Evolutionary conservation across 2,797 vertebrate species (phyloP).

Genomic region (Loris lydekkerianus): DNA sequence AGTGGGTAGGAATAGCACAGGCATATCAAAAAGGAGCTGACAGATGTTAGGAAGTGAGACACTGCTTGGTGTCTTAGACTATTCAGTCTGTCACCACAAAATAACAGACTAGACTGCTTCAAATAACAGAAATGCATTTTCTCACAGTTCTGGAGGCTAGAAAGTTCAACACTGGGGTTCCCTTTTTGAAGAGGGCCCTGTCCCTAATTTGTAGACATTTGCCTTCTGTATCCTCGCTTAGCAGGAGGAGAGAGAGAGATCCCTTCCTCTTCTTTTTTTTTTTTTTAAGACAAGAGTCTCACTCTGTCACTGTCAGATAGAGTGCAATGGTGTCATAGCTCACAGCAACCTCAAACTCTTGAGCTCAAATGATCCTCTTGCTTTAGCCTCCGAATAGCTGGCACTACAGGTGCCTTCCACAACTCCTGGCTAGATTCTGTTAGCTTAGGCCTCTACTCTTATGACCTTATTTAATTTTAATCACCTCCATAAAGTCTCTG

Average conservation of each 20-base stretch:
- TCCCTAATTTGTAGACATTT: background rate
- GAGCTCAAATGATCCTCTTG: too few relatives aligned
- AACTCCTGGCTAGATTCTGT: background rate
- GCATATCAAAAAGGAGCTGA: constrained; percentile 29
- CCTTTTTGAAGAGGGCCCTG: background rate
- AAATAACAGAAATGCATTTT: constrained; percentile 48
- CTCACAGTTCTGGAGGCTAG: background rate
- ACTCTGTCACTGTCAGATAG: too few relatives aligned
- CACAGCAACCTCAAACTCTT: too few relatives aligned
- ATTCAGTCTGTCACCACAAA: background rate
- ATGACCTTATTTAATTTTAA: constrained; percentile 31
- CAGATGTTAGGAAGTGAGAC: constrained; percentile 52
- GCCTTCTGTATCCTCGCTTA: background rate
- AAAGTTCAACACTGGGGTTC: background rate
- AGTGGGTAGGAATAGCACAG: constrained; percentile 33
- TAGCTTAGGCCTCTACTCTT: background rate
- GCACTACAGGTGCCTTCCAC: too few relatives aligned
- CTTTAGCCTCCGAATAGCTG: too few relatives aligned
- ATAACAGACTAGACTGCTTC: background rate
- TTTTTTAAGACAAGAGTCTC: too few relatives aligned
- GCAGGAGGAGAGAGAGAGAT: background rate
- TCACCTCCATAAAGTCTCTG: background rate
- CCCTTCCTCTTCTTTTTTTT: background rate
- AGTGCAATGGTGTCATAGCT: too few relatives aligned
- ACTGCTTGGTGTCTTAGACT: background rate